Conservation (phyloP, 2,797 vertebrate genomes). For the Forpus xanthops region DNA sequence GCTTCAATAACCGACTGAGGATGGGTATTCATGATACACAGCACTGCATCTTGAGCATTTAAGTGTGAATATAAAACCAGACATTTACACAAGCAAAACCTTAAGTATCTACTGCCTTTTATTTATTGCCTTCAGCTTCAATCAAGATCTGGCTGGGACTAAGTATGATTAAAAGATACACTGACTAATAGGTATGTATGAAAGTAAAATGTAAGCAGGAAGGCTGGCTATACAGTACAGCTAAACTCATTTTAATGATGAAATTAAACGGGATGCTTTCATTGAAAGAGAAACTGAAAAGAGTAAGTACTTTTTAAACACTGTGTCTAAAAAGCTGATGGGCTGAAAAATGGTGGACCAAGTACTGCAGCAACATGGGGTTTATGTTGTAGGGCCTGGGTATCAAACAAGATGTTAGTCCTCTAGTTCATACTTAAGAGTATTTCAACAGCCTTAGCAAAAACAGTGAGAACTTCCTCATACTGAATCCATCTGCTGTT, state of each 20-base stretch:
- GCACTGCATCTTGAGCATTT: not conserved
- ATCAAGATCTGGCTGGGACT: not conserved
- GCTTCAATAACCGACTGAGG: not conserved
- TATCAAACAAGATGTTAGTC: not conserved
- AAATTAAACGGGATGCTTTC: not conserved
- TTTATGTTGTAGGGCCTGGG: not conserved
- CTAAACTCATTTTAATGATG: not conserved
- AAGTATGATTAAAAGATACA: not conserved
- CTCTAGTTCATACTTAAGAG: rapidly evolving
- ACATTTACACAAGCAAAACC: not conserved
- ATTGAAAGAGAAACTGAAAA: not conserved
- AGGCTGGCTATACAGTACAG: not conserved
- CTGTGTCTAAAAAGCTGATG: not conserved
- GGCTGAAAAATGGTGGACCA: rapidly evolving
- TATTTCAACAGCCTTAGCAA: rapidly evolving
- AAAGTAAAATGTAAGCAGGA: not conserved
- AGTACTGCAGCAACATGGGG: rapidly evolving
- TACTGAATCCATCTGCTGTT: rapidly evolving
- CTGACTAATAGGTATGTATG: rapidly evolving
- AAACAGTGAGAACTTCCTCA: not conserved
- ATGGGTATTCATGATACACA: rapidly evolving
- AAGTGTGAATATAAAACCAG: not conserved
- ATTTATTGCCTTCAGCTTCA: not conserved
- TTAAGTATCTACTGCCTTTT: not conserved
- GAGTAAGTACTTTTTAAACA: not conserved